Evolutionary conservation across 2,888 invertebrate species (phyloP).

Genomic region (Erynnis tages): DNA sequence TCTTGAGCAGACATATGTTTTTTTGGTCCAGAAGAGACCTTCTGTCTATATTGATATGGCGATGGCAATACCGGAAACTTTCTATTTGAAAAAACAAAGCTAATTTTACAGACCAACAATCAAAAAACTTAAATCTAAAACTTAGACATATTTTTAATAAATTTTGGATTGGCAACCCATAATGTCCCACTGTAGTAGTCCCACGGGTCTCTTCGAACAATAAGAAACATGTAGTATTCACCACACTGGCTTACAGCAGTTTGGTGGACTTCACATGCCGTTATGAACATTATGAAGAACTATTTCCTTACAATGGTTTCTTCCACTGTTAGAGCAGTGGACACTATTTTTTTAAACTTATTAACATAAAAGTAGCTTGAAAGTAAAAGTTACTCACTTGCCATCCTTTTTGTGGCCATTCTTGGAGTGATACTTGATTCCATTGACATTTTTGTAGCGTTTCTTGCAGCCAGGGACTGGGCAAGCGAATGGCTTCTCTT

Average conservation of each 20-base stretch:
- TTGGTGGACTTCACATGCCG: no score
- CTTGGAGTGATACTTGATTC: constrained; percentile 93
- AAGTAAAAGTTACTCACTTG: constrained; percentile 81
- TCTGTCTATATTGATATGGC: constrained; percentile 59
- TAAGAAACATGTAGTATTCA: no score
- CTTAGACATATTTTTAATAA: no score
- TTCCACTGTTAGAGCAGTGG: no score
- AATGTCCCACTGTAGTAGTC: no score
- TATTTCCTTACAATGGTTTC: no score
- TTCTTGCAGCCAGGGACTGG: constrained; percentile 94
- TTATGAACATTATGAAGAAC: no score
- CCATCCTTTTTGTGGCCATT: constrained; percentile 93
- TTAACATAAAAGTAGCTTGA: no score
- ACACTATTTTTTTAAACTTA: no score
- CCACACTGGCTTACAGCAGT: no score
- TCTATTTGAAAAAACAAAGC: constrained; percentile 43
- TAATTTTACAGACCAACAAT: background rate
- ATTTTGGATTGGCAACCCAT: no score
- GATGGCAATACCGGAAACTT: constrained; percentile 55
- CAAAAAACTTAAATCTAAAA: background rate
- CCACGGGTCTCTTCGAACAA: no score
- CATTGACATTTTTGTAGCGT: constrained; percentile 93
- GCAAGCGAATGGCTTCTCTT: constrained; percentile 91
- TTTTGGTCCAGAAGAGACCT: constrained; percentile 53
- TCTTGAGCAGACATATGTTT: constrained; percentile 66